These are phyloP conservation scores for Anthonomus grandis DNA, from an alignment of 1,140 invertebrate species.

Conservation along the genomic window DNA sequence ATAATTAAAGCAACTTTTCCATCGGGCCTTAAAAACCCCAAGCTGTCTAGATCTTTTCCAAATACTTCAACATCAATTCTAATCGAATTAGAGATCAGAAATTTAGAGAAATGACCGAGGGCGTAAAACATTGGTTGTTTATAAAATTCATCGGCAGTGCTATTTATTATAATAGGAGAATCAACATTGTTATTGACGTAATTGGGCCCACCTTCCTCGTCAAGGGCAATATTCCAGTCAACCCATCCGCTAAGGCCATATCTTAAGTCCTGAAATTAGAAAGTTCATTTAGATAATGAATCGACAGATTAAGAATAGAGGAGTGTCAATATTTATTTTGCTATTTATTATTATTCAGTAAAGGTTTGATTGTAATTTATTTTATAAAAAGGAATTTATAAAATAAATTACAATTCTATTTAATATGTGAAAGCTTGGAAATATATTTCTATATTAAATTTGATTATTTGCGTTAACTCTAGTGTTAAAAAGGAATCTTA, in stretches of 20 bases:
- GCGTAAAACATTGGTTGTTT: constrained; percentile 70
- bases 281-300: too few species aligned
- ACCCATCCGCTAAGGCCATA: constrained; percentile 59
- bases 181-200: constrained; percentile 66
- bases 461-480: too few species aligned
- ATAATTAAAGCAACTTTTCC: constrained; percentile 49
- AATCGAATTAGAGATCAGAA: constrained; percentile 52
- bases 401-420: too few species aligned
- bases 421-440: too few species aligned
- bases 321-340: too few species aligned
- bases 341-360: too few species aligned
- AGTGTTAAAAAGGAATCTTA: too few species aligned
- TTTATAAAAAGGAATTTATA: too few species aligned
- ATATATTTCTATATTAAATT: too few species aligned
- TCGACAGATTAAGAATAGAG: too few species aligned
- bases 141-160: constrained; percentile 57
- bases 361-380: too few species aligned
- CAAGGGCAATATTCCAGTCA: constrained; percentile 75
- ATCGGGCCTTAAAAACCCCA: constrained; percentile 53
- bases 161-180: constrained; percentile 63
- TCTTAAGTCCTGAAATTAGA: constrained; percentile 56
- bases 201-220: constrained; percentile 64
- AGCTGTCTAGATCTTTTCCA: constrained; percentile 36
- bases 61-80: constrained; percentile 37
- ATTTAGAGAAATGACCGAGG: constrained; percentile 65